Conservation (phyloP, 23 tunicate species). For the Botrylloides violaceus region DNA sequence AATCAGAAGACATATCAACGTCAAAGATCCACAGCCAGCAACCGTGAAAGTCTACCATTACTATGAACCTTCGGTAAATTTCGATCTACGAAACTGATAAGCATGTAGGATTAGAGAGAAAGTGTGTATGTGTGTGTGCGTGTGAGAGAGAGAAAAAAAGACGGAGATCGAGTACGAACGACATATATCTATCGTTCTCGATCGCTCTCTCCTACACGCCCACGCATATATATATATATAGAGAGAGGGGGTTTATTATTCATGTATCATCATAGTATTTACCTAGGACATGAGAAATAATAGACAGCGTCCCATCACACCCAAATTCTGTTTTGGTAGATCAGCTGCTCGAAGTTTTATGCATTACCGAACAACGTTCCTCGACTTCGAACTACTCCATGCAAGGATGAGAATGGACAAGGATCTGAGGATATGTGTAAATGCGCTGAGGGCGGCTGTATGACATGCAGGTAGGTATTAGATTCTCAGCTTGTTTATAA, state of each 20-base stretch:
- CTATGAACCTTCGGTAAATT: slow-evolving; percentile 23
- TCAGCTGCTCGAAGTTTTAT: slow-evolving; percentile 47
- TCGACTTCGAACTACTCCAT: slow-evolving; percentile 36
- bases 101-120: no score
- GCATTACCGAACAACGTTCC: slow-evolving; percentile 26
- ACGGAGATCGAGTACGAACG: no score
- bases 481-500: no score
- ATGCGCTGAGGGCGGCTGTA: slow-evolving; percentile 79
- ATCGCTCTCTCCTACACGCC: no score
- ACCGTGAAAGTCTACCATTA: slow-evolving; percentile 17
- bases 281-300: no score
- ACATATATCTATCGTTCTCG: no score
- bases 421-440: slow-evolving; percentile 20
- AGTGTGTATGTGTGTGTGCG: no score
- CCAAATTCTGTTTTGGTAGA: slow-evolving; percentile 13
- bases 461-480: slow-evolving; percentile 66
- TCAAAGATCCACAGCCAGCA: slow-evolving; percentile 12
- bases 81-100: background rate
- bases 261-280: no score
- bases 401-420: slow-evolving; percentile 21
- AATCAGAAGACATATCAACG: background rate
- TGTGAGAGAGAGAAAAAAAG: no score
- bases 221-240: no score
- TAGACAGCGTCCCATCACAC: no score
- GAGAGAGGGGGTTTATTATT: no score